Percentiles rank a stretch among this genome's conserved stretches.
Conservation (phyloP, 1,140 invertebrate genomes). For the Glossosoma conforme region DNA sequence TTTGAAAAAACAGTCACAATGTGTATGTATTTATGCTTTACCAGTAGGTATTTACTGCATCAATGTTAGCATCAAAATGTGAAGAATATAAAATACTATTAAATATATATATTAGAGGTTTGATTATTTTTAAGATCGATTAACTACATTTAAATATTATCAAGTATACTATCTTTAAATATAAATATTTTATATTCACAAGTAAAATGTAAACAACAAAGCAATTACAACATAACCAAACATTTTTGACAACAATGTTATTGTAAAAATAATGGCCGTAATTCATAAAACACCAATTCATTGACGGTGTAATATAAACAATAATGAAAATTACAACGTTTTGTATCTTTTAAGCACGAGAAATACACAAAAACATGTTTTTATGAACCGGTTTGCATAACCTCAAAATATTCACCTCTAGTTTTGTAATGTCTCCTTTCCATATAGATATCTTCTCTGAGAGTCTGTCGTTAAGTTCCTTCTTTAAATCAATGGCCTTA, state of each 20-base stretch:
- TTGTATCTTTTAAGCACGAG: constrained; percentile 4
- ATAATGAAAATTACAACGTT: constrained; percentile 12
- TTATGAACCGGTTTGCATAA: not conserved
- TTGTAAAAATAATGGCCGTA: constrained; percentile 5
- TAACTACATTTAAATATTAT: no score
- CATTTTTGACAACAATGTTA: not conserved
- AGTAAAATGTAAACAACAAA: no score
- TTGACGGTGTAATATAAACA: constrained; percentile 1
- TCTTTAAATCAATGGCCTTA: constrained; percentile 36
- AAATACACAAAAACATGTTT: constrained; percentile 10
- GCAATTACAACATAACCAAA: no score
- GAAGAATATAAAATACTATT: no score
- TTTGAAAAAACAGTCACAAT: no score
- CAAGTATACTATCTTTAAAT: no score
- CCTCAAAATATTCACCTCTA: constrained; percentile 53
- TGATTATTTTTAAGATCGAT: no score
- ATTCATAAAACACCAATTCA: constrained; percentile 9
- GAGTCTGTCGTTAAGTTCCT: constrained; percentile 43
- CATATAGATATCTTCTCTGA: constrained; percentile 62
- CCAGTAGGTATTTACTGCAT: no score
- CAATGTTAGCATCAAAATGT: no score
- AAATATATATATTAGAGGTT: no score
- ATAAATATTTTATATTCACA: no score
- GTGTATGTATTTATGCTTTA: no score
- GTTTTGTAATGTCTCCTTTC: constrained; percentile 79